Percentiles rank a stretch among this genome's conserved stretches.
Conservation (phyloP, 2,113 vertebrate species). For the Cebus imitator region DNA sequence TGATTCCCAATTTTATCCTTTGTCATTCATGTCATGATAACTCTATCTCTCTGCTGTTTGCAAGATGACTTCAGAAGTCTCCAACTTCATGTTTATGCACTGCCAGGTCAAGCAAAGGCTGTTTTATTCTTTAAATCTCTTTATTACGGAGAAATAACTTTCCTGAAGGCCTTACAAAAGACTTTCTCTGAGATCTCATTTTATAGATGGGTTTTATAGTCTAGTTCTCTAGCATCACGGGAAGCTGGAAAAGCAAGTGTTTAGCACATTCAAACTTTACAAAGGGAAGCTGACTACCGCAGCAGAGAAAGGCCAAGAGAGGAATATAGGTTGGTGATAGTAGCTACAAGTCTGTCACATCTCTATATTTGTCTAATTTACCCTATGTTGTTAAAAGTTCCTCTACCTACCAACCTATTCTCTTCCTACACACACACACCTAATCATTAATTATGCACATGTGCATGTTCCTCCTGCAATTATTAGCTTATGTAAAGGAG, state of each 20-base stretch:
- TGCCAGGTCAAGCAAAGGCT: not conserved
- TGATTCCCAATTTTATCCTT: not conserved
- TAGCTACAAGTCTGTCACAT: not conserved
- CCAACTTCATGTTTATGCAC: not conserved
- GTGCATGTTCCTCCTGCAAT: not conserved
- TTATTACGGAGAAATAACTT: not conserved
- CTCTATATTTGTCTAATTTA: not conserved
- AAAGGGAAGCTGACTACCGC: too few relatives aligned
- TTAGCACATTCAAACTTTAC: not conserved
- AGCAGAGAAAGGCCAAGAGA: not conserved
- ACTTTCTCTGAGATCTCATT: not conserved
- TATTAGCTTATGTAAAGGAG: not conserved
- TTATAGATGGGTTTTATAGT: not conserved
- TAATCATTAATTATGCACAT: not conserved
- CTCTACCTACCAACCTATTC: not conserved
- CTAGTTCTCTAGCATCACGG: not conserved
- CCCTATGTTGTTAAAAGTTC: not conserved
- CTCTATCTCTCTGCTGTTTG: not conserved
- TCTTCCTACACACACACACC: not conserved
- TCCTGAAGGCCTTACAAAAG: not conserved
- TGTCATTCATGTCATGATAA: not conserved
- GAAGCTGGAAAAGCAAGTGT: not conserved
- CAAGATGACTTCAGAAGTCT: not conserved
- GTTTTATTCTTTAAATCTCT: not conserved
- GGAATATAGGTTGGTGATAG: not conserved